A percentile compares a stretch with the other conserved stretches of the same genome.
These are phyloP conservation scores for Podotricha telesiphe DNA, from an alignment of 2,888 invertebrate genomes.

Conservation along the genomic window DNA sequence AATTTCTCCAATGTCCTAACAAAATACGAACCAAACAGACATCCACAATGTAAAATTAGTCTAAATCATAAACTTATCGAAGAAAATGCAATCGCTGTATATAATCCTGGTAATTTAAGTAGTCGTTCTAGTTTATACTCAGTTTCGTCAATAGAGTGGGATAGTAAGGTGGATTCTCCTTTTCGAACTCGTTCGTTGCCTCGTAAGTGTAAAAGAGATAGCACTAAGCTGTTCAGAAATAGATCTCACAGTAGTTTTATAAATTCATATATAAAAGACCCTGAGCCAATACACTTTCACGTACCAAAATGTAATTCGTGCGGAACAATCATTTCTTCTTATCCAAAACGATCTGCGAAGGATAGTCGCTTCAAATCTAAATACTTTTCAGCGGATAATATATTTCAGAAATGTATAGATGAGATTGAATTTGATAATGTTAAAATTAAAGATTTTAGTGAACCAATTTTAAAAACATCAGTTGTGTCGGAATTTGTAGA, in stretches of 20 bases:
- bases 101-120: constrained; percentile 53
- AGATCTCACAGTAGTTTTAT: constrained; percentile 73
- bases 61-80: constrained; percentile 54
- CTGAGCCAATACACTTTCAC: constrained; percentile 72
- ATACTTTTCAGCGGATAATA: constrained; percentile 65
- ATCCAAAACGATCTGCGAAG: constrained; percentile 52
- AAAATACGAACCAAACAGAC: constrained; percentile 57
- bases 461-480: constrained; percentile 57
- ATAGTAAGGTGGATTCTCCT: constrained; percentile 60
- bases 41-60: constrained; percentile 71
- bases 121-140: constrained; percentile 69
- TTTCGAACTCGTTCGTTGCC: constrained; percentile 64
- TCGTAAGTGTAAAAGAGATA: constrained; percentile 48
- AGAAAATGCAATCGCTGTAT: constrained; percentile 46
- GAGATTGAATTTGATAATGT: constrained; percentile 52
- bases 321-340: constrained; percentile 57
- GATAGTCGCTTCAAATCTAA: constrained; percentile 41
- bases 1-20: constrained; percentile 63
- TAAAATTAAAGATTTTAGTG: constrained; percentile 54
- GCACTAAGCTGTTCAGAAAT: constrained; percentile 61
- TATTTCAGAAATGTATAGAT: constrained; percentile 58
- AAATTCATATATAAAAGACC: constrained; percentile 67
- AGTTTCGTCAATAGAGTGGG: constrained; percentile 73
- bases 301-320: constrained; percentile 69
- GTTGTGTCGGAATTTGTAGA: constrained; percentile 68